A percentile compares a stretch with the other conserved stretches of the same genome.
phyloP scores from a whole-genome alignment of 2,888 invertebrate species.

The Mimumesa dahlbomi region DNA sequence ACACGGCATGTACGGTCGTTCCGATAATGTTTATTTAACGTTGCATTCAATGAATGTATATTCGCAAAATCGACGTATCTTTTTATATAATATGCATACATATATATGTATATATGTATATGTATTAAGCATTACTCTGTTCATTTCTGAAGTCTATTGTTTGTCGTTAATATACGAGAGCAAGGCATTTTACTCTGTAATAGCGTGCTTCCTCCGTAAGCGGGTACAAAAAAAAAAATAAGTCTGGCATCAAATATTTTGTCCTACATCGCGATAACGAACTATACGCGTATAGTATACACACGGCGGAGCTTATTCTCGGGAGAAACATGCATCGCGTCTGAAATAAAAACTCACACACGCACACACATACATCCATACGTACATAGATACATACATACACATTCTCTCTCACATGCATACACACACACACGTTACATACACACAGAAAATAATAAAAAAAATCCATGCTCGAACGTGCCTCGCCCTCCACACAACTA shows the following conservation, averaged over 20 bases:
- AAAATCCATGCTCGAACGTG: constrained; percentile 36
- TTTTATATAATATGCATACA: too few relatives aligned
- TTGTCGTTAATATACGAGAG: constrained; percentile 33
- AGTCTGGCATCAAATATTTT: constrained; percentile 47
- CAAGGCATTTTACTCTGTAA: constrained; percentile 39
- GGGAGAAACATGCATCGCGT: constrained; percentile 22
- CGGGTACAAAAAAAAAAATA: constrained; percentile 46
- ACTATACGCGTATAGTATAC: constrained; percentile 18
- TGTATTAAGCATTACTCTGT: too few relatives aligned
- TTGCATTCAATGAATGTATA: constrained; percentile 29
- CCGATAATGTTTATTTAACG: constrained; percentile 20
- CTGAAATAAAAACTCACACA: too few relatives aligned
- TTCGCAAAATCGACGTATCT: not conserved
- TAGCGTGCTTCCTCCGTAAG: constrained; percentile 46
- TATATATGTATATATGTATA: too few relatives aligned
- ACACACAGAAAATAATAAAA: too few relatives aligned
- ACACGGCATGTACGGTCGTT: constrained; percentile 39
- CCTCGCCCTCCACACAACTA: constrained; percentile 44
- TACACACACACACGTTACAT: too few relatives aligned
- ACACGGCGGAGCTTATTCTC: constrained; percentile 35
- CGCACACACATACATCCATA: too few relatives aligned
- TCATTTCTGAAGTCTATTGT: constrained; percentile 6
- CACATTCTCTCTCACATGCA: too few relatives aligned
- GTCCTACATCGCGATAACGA: constrained; percentile 42
- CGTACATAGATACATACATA: too few relatives aligned